Evolutionary conservation across 2,888 invertebrate genomes (phyloP), one percentile per base, ranked within the genome.

Genomic region (Rapana venosa): DNA sequence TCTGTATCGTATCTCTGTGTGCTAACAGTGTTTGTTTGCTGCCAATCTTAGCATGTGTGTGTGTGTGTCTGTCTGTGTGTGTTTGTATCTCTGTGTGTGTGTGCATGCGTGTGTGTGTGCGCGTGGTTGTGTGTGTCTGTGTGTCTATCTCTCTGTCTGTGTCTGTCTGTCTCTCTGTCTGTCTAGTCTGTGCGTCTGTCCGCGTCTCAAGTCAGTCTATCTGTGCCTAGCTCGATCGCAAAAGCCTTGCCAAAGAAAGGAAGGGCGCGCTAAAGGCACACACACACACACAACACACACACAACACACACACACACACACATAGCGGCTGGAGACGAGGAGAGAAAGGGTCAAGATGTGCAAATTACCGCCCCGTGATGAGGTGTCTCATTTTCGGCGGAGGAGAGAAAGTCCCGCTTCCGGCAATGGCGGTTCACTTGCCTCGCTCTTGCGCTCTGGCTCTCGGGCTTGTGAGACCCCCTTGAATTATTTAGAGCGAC

Each of bases 401-500:
- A 30, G 47, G 83, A n/a, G 47, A 20, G 26, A 32, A 88, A 89
- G 17, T 47, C n/a, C 35, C 89, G 36, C 74, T 15, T 32, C 85
- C 13, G 30, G 22, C 22, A 85, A 74, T 85, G 88, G 88, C n/a
- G 66, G 66, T 83, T 35, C 88, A 79, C 58, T 58, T 66, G 35
- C 56, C 35, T 30, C 58, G 61, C 66, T 74, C 74, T 26, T 47
- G 47, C 36, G 32, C 20, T 35, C 77, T 79, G 88, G 26, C 66
- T 17, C 22, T 20, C 32, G 26, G 6, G 74, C 85, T 36, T 85
- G 30, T 61, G 74, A 66, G 85, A 15, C 85, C 83, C 36, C 32
- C 17, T 11, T 89, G 89, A 89, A 89, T 89, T 89, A 89, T 89
- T 89, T 56, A 89, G 26, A 32, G 61, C 61, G 85, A 66, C 61